phyloP scores from a whole-genome alignment of 2,797 vertebrate genomes.

The Paratrypauchen microcephalus region DNA sequence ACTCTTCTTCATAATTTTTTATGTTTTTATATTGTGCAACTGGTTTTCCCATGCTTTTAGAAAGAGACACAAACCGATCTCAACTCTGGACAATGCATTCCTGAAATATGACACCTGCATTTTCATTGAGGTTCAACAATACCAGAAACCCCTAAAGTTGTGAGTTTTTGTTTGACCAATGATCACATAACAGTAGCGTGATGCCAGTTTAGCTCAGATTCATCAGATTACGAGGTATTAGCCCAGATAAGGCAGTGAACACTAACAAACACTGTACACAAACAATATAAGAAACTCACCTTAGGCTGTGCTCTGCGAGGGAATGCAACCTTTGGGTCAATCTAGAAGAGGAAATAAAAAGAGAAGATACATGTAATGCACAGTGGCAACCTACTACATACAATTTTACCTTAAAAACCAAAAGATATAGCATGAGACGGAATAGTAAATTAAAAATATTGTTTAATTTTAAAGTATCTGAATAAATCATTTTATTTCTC shows the following conservation, averaged over 20 bases:
- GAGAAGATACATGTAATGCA: slow-evolving; percentile 30
- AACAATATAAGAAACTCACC: slow-evolving; percentile 76
- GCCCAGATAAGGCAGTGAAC: slow-evolving; percentile 39
- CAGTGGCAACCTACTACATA: neutral
- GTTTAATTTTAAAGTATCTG: too few relatives aligned
- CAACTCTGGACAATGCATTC: slow-evolving; percentile 3
- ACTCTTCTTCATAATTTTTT: neutral
- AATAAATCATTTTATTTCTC: too few relatives aligned
- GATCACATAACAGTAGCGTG: slow-evolving; percentile 33
- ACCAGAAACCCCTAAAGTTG: slow-evolving; percentile 28
- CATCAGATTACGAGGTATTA: slow-evolving; percentile 57
- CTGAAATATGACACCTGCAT: slow-evolving; percentile 25
- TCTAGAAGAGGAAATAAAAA: slow-evolving; percentile 80
- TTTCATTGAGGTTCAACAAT: slow-evolving; percentile 15
- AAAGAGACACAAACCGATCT: neutral
- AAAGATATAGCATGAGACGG: neutral
- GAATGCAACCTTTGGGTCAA: slow-evolving; percentile 98
- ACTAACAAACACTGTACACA: slow-evolving; percentile 28
- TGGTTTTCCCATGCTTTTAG: slow-evolving; percentile 7
- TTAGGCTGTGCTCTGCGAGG: slow-evolving; percentile 98
- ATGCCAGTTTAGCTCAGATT: slow-evolving; percentile 42
- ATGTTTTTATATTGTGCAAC: neutral
- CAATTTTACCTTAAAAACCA: neutral
- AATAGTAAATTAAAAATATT: neutral
- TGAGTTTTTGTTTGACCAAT: slow-evolving; percentile 33